Conservation (phyloP, 1,140 invertebrate genomes). For the Drosophila bipectinata region DNA sequence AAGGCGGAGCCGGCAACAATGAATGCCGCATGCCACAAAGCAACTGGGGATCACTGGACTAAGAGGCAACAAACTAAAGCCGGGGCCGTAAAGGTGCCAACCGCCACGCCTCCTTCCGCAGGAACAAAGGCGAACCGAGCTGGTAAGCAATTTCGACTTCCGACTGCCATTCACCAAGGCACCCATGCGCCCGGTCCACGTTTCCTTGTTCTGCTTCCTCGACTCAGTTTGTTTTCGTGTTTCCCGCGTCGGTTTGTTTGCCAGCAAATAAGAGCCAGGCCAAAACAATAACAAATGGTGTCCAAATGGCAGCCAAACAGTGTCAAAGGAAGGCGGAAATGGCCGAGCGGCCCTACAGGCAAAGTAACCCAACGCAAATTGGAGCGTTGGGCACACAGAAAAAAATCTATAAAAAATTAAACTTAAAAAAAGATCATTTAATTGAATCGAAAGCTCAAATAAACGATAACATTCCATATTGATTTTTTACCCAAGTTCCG, state of each 20-base stretch:
- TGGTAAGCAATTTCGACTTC: slow-evolving; percentile 54
- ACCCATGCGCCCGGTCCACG: neutral
- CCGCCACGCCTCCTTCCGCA: slow-evolving; percentile 33
- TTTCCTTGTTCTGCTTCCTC: slow-evolving; percentile 18
- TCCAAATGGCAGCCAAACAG: slow-evolving; percentile 66
- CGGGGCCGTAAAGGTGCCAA: slow-evolving; percentile 25
- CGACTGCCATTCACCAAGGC: slow-evolving; percentile 27
- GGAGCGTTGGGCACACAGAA: slow-evolving; percentile 9
- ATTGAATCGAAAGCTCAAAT: neutral
- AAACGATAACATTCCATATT: neutral
- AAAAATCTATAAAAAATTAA: neutral
- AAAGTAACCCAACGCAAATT: slow-evolving; percentile 27
- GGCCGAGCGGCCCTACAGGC: slow-evolving; percentile 13
- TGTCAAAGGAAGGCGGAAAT: slow-evolving; percentile 60
- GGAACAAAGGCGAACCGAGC: slow-evolving; percentile 18
- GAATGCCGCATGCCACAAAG: slow-evolving; percentile 37
- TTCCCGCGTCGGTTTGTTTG: slow-evolving; percentile 60
- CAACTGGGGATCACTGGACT: slow-evolving; percentile 60
- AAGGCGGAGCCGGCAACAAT: slow-evolving; percentile 16
- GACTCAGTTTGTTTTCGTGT: slow-evolving; percentile 36
- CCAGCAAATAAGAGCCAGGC: neutral
- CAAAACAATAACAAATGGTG: slow-evolving; percentile 59
- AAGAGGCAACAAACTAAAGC: slow-evolving; percentile 34
- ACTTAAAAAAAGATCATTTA: neutral
- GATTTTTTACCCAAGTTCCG: neutral